Percentiles rank a stretch among this genome's conserved stretches.
Evolutionary conservation across 2,797 vertebrate species (phyloP).

Genomic region (Neomorphus geoffroyi): DNA sequence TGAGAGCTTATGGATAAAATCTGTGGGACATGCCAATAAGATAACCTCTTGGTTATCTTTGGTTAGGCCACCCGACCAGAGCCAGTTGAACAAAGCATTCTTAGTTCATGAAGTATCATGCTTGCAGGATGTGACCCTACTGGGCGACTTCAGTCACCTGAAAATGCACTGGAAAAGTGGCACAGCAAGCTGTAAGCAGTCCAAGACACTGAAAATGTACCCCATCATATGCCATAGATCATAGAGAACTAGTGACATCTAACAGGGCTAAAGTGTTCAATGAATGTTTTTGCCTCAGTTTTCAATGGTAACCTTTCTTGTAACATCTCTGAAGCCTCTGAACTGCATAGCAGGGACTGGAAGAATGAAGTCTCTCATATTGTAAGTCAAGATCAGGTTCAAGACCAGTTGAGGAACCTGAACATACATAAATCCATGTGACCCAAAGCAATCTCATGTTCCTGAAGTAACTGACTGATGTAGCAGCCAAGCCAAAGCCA

Average conservation of each 20-base stretch:
- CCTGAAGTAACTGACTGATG: neutral
- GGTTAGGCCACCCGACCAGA: neutral
- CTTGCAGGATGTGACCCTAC: neutral
- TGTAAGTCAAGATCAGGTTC: neutral
- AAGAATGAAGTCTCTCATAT: neutral
- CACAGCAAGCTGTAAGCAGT: neutral
- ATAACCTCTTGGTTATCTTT: neutral
- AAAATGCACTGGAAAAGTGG: neutral
- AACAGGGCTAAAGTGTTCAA: neutral
- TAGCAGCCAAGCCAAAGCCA: neutral
- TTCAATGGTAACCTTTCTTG: neutral
- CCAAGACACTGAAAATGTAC: neutral
- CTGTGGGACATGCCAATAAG: neutral
- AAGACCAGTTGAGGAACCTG: neutral
- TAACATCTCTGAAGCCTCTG: neutral
- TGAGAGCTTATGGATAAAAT: neutral
- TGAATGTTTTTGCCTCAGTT: neutral
- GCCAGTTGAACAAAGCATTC: neutral
- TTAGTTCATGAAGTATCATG: neutral
- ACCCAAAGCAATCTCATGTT: neutral
- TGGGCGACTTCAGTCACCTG: too few species aligned
- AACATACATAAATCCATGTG: neutral
- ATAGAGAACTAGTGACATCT: neutral
- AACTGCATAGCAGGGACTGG: neutral
- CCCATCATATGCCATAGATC: accelerated